phyloP scores from a whole-genome alignment of 2,113 vertebrate species.

The Brachypodius melanocephalos region DNA sequence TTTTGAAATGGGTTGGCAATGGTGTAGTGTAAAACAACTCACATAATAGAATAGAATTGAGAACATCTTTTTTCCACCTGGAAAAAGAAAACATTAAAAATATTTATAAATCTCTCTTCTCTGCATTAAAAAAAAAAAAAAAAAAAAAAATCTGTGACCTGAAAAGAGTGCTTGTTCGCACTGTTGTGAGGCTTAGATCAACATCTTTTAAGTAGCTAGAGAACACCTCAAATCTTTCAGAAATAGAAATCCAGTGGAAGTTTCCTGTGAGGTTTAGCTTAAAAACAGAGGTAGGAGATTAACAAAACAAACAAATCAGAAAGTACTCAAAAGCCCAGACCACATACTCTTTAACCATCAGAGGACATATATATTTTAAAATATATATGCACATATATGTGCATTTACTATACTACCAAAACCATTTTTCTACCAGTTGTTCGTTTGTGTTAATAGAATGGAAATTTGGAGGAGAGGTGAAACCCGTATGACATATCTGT shows the following conservation, averaged over 20 bases:
- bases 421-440: not conserved
- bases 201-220: not conserved
- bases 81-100: not conserved
- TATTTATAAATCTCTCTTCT: not conserved
- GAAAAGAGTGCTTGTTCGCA: not conserved
- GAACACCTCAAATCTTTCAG: not conserved
- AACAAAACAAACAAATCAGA: not conserved
- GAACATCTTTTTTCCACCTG: not conserved
- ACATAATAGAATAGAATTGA: not conserved
- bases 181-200: not conserved
- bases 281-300: not conserved
- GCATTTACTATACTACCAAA: not conserved
- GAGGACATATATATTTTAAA: not conserved
- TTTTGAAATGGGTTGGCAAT: not conserved
- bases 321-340: not conserved
- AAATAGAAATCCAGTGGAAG: not conserved
- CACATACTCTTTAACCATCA: not conserved
- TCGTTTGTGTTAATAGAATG: conserved; percentile 10
- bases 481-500: conserved; percentile 26
- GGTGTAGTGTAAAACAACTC: not conserved
- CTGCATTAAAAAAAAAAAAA: not conserved
- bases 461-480: conserved; percentile 28
- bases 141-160: not conserved
- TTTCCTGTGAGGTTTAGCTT: not conserved
- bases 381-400: not conserved